A percentile compares a stretch with the other conserved stretches of the same genome.
These are phyloP conservation scores for Macrobrachium nipponense DNA, from an alignment of 1,140 invertebrate genomes.

Conservation along the genomic window DNA sequence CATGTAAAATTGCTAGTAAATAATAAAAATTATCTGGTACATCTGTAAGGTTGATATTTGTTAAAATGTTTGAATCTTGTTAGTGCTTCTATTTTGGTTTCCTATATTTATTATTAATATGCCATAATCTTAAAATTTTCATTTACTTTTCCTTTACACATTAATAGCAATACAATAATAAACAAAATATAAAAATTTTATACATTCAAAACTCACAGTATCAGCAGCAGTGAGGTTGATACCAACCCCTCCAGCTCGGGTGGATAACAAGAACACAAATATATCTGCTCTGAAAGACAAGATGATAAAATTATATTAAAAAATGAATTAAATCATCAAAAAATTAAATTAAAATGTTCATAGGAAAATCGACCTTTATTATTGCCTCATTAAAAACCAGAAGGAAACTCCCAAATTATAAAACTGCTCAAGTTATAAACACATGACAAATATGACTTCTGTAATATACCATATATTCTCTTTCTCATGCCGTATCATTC, in stretches of 20 bases:
- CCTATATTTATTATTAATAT: too few relatives aligned
- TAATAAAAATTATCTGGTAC: too few relatives aligned
- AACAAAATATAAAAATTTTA: neutral
- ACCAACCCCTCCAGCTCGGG: constrained; percentile 95
- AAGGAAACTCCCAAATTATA: too few relatives aligned
- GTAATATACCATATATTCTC: neutral
- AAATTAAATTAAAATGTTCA: constrained; percentile 25
- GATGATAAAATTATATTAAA: neutral
- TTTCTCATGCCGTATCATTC: neutral
- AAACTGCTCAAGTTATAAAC: neutral
- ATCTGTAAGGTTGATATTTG: too few relatives aligned
- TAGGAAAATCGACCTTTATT: neutral
- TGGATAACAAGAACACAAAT: constrained; percentile 96
- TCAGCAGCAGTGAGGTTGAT: constrained; percentile 99
- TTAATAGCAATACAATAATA: neutral
- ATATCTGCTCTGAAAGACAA: constrained; percentile 79
- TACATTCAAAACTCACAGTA: constrained; percentile 77
- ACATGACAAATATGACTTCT: neutral
- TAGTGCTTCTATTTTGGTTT: too few relatives aligned
- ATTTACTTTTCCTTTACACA: neutral
- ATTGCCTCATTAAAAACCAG: too few relatives aligned
- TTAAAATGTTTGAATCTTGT: too few relatives aligned
- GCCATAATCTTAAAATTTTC: too few relatives aligned
- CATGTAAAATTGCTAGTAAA: too few relatives aligned
- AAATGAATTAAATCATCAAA: constrained; percentile 27